Percentiles rank a stretch among this genome's conserved stretches.
Evolutionary conservation across 2,888 invertebrate species (phyloP).

Genomic region (Lissonota sp.): DNA sequence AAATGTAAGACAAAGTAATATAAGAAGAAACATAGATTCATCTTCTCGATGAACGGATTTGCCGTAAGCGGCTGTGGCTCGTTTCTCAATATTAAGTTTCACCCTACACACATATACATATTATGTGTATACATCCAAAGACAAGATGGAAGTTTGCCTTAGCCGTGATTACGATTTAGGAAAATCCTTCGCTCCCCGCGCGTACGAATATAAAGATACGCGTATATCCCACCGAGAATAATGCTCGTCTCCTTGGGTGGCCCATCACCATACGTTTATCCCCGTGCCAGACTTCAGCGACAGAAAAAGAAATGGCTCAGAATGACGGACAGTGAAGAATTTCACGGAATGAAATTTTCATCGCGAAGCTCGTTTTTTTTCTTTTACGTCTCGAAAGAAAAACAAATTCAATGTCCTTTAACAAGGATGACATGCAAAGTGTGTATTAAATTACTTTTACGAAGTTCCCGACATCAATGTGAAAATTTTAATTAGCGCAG

Average conservation of each 20-base stretch:
- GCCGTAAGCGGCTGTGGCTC: conserved; percentile 63
- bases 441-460: conserved; percentile 15
- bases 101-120: conserved; percentile 36
- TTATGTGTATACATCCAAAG: not conserved
- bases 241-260: conserved; percentile 20
- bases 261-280: conserved; percentile 61
- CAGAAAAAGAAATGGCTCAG: conserved; percentile 45
- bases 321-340: conserved; percentile 57
- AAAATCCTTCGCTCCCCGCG: conserved; percentile 49
- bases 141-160: conserved; percentile 56
- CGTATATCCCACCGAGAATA: conserved; percentile 39
- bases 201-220: conserved; percentile 38
- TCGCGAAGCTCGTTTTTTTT: not conserved
- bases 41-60: conserved; percentile 67
- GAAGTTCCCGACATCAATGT: not conserved
- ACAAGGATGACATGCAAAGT: not conserved
- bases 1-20: conserved; percentile 17
- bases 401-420: conserved; percentile 30
- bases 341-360: conserved; percentile 32
- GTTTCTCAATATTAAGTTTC: conserved; percentile 70
- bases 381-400: conserved; percentile 12
- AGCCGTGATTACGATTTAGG: conserved; percentile 60
- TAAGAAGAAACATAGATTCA: conserved; percentile 66
- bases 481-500: conserved; percentile 48
- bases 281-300: conserved; percentile 36